Conservation (phyloP, 2,888 invertebrate genomes). For the Mechanitis messenoides region DNA sequence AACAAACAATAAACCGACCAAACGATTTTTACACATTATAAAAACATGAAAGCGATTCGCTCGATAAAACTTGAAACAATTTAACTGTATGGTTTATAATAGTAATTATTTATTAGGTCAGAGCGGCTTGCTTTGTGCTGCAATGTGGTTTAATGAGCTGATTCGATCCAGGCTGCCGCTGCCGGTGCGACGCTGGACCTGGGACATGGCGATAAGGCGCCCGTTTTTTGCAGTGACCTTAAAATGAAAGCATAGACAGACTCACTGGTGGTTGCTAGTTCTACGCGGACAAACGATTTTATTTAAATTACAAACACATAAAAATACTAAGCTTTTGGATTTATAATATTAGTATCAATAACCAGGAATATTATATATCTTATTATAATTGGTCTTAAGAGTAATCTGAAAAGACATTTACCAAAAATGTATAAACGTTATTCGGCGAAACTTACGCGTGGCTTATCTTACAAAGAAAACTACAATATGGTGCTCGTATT, state of each 20-base stretch:
- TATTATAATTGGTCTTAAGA: too few species aligned
- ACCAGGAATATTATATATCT: too few species aligned
- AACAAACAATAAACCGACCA: background rate
- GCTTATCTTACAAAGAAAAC: conserved; percentile 13
- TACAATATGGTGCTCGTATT: conserved; percentile 30
- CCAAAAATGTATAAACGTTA: background rate
- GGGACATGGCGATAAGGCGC: conserved; percentile 23
- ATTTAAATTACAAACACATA: too few species aligned
- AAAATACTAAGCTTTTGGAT: too few species aligned
- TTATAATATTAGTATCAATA: background rate
- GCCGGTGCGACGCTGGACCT: conserved; percentile 33
- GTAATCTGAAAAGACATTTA: too few species aligned
- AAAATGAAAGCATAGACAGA: conserved; percentile 3
- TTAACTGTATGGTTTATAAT: conserved; percentile 63
- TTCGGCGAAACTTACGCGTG: conserved; percentile 10
- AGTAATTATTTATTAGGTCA: conserved; percentile 67
- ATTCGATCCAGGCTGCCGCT: conserved; percentile 48
- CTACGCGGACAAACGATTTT: too few species aligned
- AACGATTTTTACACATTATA: background rate
- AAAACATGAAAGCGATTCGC: conserved; percentile 38
- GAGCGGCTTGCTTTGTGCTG: conserved; percentile 52
- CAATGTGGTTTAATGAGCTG: conserved; percentile 50
- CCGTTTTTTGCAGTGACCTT: conserved; percentile 7
- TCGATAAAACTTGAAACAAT: conserved; percentile 57
- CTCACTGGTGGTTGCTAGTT: too few species aligned